Conservation (phyloP, 2,888 invertebrate genomes). For the Ariolimax columbianus region DNA sequence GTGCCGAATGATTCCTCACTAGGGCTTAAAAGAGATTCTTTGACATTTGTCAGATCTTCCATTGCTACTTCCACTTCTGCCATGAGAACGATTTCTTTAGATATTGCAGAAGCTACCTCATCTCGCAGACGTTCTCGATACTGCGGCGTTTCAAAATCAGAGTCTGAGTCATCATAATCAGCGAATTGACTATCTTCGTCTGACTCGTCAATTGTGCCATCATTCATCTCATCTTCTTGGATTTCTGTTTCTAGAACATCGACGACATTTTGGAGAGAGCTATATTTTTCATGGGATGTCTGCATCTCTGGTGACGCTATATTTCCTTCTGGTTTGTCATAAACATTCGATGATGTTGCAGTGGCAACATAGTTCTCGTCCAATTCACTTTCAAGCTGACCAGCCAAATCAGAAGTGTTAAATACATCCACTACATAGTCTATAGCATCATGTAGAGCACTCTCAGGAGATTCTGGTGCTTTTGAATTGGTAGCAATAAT, state of each 20-base stretch:
- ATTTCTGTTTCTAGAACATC: background rate
- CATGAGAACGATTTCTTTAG: conserved; percentile 54
- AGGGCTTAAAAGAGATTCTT: conserved; percentile 20
- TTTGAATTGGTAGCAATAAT: background rate
- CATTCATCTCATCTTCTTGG: conserved; percentile 17
- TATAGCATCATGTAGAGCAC: background rate
- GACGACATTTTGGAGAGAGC: background rate
- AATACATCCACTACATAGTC: background rate
- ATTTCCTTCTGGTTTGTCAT: background rate
- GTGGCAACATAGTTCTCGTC: background rate
- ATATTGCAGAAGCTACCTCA: conserved; percentile 53
- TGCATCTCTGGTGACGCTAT: background rate
- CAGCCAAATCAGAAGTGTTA: background rate
- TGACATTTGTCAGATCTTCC: conserved; percentile 51
- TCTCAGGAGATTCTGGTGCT: background rate
- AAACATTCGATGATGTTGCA: background rate
- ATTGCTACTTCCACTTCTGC: conserved; percentile 55
- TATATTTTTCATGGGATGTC: background rate
- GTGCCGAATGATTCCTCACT: background rate
- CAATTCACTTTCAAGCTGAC: background rate
- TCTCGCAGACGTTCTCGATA: conserved; percentile 43
- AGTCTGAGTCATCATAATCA: conserved; percentile 25
- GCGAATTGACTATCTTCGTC: conserved; percentile 32
- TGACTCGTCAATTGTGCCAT: conserved; percentile 22
- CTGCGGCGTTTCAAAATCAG: conserved; percentile 47